Percentiles rank a stretch among this genome's conserved stretches.
These are phyloP conservation scores for Haliclona indistincta DNA, from an alignment of 37 sponge, comb jelly and placozoan species.

Conservation along the genomic window DNA sequence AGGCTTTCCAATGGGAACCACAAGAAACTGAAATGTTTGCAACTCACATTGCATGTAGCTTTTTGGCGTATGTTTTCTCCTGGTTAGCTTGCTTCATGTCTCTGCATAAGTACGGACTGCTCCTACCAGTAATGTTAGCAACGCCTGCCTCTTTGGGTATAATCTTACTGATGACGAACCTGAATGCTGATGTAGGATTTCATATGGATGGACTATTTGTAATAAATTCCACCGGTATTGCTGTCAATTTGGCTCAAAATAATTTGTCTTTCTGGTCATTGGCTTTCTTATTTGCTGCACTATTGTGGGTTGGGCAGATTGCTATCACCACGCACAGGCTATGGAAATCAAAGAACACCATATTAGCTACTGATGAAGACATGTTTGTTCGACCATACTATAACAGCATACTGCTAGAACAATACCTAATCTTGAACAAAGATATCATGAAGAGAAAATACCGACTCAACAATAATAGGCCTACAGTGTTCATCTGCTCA, in stretches of 20 bases:
- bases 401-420: constrained; percentile 68
- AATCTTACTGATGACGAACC: constrained; percentile 7
- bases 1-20: constrained; percentile 23
- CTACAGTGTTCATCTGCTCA: constrained; percentile 77
- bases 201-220: background rate
- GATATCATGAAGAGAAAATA: background rate
- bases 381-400: constrained; percentile 82
- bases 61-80: constrained; percentile 43
- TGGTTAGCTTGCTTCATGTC: constrained; percentile 50
- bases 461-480: background rate
- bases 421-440: constrained; percentile 70
- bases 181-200: background rate
- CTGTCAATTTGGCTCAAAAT: background rate
- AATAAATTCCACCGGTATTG: background rate
- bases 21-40: constrained; percentile 4
- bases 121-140: constrained; percentile 53
- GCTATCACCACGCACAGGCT: constrained; percentile 48
- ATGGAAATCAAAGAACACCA: constrained; percentile 40
- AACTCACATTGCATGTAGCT: constrained; percentile 49
- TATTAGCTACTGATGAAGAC: constrained; percentile 62
- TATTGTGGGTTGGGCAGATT: constrained; percentile 62
- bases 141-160: constrained; percentile 39
- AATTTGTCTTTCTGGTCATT: background rate
- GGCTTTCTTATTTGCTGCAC: constrained; percentile 6
- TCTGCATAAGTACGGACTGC: constrained; percentile 25